Percentiles rank a stretch among this genome's conserved stretches.
Evolutionary conservation across 2,888 invertebrate species (phyloP).

Genomic region (Xylota segnis): DNA sequence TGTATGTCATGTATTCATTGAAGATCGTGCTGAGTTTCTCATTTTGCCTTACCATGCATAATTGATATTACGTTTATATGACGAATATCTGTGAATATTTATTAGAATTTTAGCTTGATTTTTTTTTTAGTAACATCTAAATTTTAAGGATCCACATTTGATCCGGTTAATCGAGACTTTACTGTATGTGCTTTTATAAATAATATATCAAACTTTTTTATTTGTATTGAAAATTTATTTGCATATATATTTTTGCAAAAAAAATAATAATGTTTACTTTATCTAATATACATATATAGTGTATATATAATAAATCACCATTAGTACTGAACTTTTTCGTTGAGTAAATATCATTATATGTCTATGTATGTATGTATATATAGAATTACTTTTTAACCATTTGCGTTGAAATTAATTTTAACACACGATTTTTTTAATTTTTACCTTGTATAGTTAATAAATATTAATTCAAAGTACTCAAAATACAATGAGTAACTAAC

Average conservation of each 20-base stretch:
- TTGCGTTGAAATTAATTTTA: conserved; percentile 31
- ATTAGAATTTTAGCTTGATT: too few species aligned
- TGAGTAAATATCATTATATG: conserved; percentile 50
- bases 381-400: conserved; percentile 44
- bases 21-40: too few species aligned
- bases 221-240: conserved; percentile 39
- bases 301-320: conserved; percentile 60
- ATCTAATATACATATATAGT: conserved; percentile 43
- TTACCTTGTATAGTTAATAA: conserved; percentile 28
- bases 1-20: too few species aligned
- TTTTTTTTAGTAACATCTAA: background rate
- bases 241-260: conserved; percentile 43
- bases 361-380: conserved; percentile 43
- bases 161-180: conserved; percentile 11
- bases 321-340: conserved; percentile 45
- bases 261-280: conserved; percentile 47
- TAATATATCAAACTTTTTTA: conserved; percentile 24
- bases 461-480: conserved; percentile 28
- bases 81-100: too few species aligned
- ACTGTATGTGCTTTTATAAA: conserved; percentile 14
- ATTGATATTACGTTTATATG: too few species aligned
- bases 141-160: background rate
- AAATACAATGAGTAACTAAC: conserved; percentile 30
- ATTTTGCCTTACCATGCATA: too few species aligned
- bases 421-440: conserved; percentile 24